Conservation (phyloP, 2,797 vertebrate genomes). For the Hoplostethus mediterraneus region DNA sequence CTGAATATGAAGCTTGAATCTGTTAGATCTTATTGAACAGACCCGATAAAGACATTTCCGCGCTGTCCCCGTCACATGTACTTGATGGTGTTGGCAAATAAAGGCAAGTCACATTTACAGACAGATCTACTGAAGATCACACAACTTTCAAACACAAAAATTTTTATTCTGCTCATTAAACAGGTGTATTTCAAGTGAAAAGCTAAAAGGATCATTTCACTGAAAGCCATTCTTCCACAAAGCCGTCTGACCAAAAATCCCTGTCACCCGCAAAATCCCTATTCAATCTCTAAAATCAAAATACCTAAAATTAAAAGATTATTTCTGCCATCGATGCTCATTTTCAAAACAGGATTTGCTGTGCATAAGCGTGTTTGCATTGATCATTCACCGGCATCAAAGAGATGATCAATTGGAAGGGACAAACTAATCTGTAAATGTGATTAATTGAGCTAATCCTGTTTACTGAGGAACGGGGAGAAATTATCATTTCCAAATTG, state of each 20-base stretch:
- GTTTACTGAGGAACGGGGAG: conserved; percentile 81
- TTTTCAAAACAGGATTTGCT: conserved; percentile 90
- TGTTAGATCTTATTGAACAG: no score
- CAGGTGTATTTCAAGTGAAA: not conserved
- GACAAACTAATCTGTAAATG: conserved; percentile 91
- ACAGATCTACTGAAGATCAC: not conserved
- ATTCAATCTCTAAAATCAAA: conserved; percentile 52
- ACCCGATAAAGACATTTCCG: not conserved
- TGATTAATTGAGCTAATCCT: conserved; percentile 92
- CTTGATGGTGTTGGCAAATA: not conserved
- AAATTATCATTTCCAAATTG: conserved; percentile 79
- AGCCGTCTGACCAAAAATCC: conserved; percentile 33
- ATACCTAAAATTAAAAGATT: conserved; percentile 80
- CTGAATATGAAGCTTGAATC: no score
- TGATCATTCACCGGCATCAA: conserved; percentile 83
- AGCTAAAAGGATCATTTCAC: conserved; percentile 35
- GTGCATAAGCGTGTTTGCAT: conserved; percentile 91
- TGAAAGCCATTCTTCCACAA: conserved; percentile 47
- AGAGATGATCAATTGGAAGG: conserved; percentile 87
- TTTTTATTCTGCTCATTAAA: not conserved
- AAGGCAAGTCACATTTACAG: not conserved
- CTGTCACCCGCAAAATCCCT: conserved; percentile 38
- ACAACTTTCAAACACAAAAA: no score
- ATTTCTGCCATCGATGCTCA: conserved; percentile 82
- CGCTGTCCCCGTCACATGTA: not conserved